A percentile compares a stretch with the other conserved stretches of the same genome.
These are phyloP conservation scores for Scolopax rusticola DNA, from an alignment of 2,797 vertebrate genomes.

Conservation along the genomic window DNA sequence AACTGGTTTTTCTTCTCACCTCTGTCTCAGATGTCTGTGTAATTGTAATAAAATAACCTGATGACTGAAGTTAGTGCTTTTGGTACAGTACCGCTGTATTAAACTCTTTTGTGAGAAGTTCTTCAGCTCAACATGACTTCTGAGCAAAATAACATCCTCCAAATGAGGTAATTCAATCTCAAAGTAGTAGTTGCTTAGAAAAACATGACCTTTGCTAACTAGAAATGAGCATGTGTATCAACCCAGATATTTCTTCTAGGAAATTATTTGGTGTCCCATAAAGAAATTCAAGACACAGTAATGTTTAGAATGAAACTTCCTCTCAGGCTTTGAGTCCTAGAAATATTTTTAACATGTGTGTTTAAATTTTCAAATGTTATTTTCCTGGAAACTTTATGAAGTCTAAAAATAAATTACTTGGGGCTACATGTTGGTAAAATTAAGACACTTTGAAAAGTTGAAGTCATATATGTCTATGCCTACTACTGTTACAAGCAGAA, in stretches of 20 bases:
- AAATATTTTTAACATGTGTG: neutral
- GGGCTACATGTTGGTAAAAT: neutral
- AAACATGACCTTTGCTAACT: neutral
- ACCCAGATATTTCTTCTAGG: neutral
- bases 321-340: neutral
- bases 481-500: neutral
- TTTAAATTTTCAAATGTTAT: neutral
- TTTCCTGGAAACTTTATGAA: neutral
- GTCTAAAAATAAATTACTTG: neutral
- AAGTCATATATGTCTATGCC: neutral
- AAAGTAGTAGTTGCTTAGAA: neutral
- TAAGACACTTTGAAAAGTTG: neutral
- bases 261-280: neutral
- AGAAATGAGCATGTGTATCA: neutral
- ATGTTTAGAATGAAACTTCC: neutral
- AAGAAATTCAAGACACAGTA: neutral
- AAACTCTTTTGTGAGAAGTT: neutral
- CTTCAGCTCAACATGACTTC: neutral
- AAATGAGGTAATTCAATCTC: neutral
- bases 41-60: conserved; percentile 37
- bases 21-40: conserved; percentile 32
- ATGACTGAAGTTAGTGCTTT: neutral
- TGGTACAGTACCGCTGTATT: neutral
- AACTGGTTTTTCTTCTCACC: conserved; percentile 66
- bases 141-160: neutral